Base-by-base conservation (phyloP, 1,140 invertebrate genomes). In the Berghia stephanieae region DNA sequence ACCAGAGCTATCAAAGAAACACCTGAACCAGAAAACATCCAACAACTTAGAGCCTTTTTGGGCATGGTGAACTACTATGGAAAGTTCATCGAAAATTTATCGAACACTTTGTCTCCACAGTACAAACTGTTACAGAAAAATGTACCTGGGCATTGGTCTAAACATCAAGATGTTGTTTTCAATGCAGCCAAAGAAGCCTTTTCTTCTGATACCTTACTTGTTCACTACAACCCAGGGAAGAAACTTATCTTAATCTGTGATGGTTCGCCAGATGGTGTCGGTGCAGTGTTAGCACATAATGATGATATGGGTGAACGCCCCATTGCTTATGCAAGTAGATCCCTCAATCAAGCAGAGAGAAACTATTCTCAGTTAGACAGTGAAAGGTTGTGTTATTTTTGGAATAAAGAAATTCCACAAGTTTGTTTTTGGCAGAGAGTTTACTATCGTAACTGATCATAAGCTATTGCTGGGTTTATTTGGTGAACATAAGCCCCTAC, bases 361-460 rank as follows among this genome's bases (percentile, higher is more conserved):
- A 90, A 90, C 18, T 92, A 92, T 81, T 82, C 85, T 27, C 89
- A 92, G 75, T 83, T 91, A 5, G 90, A 93, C 43, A 90, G n/a
- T 90, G 79, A 92, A 93, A 84, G 91, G 87, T 0, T 83, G 91
- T 13, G 4, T 87, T 92, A 36, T 77, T 91, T 49, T 91, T 86
- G 84, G 89, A n/a, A n/a, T 88, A n/a, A 77, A 91, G 63, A 79
- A 84, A 87, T 81, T 89, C 81, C 89, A 92, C 74, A 81, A 92
- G 66, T 92, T 91, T 79, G 69, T 91, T 13, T 90, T 86, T 78
- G 90, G 88, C 13, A 77, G 84, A 8, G 77, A 84, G 40, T 90
- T 92, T 68, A 81, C 79, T 5, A 80, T 91, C n/a, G 55, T 86
- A 31, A 91, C 90, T 10, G 91, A 92, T 79, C 89, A 91, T 77